Evolutionary conservation across 2,888 invertebrate species (phyloP), one percentile per base, ranked within the genome.

Genomic region (Pammene fasciana): DNA sequence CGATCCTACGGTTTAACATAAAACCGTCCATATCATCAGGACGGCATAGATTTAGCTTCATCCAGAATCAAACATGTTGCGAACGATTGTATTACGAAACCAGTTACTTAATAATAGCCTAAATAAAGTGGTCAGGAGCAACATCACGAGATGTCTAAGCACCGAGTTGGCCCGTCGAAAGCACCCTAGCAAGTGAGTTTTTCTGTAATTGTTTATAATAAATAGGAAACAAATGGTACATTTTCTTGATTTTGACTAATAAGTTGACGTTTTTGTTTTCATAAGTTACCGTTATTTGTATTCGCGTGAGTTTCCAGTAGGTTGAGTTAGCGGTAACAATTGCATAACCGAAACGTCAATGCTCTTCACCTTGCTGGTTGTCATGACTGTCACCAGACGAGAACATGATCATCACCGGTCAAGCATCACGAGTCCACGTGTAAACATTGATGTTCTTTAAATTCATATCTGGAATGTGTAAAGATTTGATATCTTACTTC

Each of bases 41-140:
- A 85, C 87, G 87, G 87, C 75, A 73, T 83, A 85, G 82, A 78
- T 82, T 79, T 83, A 85, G 82, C 72, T 75, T 74, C 78, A 75
- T 78, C 77, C 73, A 68, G 71, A 81, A 76, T 76, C 77, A 79
- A 92, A 92, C 87, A 96, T 96, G 96, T 93, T 96, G 89, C 95
- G 96, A 93, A 95, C 95, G 87, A 94, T 95, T 81, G 89, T 94
- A 82, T 89, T 94, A 87, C 95, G 95, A 92, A 95, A 94, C 86
- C 94, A 95, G 86, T 87, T 95, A 78, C 85, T 95, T 78, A 94
- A 94, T 81, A 93, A 94, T 82, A 89, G 94, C 80, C 85, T 95
- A 60, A 94, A 94, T 86, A 94, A 94, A 90, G 90, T 93, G 78
- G 83, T 94, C 74, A 90, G 94, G 80, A 87, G 87, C 73, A 95